phyloP scores from a whole-genome alignment of 2,888 invertebrate genomes.

The Drosophila longiperda region DNA sequence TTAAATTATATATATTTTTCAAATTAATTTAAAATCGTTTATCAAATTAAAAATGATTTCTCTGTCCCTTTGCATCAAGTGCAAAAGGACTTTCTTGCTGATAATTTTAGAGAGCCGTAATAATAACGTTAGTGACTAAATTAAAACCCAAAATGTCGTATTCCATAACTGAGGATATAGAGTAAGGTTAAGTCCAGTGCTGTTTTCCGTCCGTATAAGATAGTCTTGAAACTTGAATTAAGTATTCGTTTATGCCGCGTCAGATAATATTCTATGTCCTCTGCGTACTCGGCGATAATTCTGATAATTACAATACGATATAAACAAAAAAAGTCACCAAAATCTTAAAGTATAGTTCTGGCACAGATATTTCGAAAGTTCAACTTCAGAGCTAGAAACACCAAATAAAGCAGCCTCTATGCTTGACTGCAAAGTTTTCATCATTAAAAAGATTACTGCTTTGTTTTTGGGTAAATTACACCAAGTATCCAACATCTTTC shows the following conservation, averaged over 20 bases:
- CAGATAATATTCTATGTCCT: background rate
- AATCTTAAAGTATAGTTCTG: background rate
- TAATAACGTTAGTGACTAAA: background rate
- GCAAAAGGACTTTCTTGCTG: background rate
- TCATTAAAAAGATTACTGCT: background rate
- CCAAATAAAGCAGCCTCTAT: background rate
- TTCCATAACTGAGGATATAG: background rate
- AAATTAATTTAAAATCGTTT: background rate
- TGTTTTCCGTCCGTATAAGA: background rate
- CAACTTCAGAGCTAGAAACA: background rate
- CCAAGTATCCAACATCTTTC: background rate
- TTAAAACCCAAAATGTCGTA: background rate
- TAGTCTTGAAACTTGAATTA: background rate
- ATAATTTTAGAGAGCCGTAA: background rate
- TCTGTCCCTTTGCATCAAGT: background rate
- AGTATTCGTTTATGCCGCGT: background rate
- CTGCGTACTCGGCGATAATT: background rate
- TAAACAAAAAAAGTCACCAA: background rate
- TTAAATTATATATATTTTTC: background rate
- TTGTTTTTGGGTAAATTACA: background rate
- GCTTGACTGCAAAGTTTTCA: background rate
- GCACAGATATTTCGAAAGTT: background rate
- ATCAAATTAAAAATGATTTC: background rate
- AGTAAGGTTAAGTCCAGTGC: background rate
- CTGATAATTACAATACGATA: no score